A percentile compares a stretch with the other conserved stretches of the same genome.
phyloP scores from a whole-genome alignment of 2,888 invertebrate genomes.

The Temnothorax rugatulus region DNA sequence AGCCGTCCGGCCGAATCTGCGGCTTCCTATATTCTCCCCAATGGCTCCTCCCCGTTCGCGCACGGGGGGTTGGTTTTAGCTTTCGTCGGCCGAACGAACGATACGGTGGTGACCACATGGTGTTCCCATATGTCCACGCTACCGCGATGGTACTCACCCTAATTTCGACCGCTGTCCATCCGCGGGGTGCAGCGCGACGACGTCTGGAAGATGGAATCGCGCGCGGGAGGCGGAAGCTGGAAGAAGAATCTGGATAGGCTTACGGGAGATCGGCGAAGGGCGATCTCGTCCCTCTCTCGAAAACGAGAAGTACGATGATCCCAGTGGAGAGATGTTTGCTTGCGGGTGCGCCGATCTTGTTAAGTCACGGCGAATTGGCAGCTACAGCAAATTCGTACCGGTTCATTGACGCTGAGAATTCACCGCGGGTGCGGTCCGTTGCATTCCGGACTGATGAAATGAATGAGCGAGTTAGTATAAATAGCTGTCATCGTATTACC shows the following conservation, averaged over 20 bases:
- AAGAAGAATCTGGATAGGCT: conserved; percentile 49
- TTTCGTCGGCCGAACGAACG: conserved; percentile 70
- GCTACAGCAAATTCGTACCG: conserved; percentile 58
- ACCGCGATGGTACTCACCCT: conserved; percentile 55
- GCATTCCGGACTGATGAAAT: conserved; percentile 18
- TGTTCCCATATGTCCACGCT: conserved; percentile 85
- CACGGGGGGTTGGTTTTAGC: conserved; percentile 70
- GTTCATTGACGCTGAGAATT: conserved; percentile 44
- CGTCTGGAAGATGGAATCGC: conserved; percentile 66
- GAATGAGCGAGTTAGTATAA: conserved; percentile 18
- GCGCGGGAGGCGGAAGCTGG: background rate
- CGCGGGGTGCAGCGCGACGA: conserved; percentile 27
- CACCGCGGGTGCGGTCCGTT: conserved; percentile 36
- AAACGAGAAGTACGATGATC: conserved; percentile 32
- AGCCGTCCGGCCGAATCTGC: conserved; percentile 74
- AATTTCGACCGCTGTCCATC: conserved; percentile 49
- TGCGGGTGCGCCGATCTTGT: conserved; percentile 73
- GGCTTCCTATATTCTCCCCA: conserved; percentile 55
- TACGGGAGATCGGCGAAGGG: conserved; percentile 34
- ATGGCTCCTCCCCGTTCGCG: conserved; percentile 49
- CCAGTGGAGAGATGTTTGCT: conserved; percentile 71
- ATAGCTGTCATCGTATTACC: conserved; percentile 20
- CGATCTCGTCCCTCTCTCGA: conserved; percentile 23
- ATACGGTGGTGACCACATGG: conserved; percentile 84
- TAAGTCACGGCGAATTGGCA: conserved; percentile 64